phyloP scores from a whole-genome alignment of 2,797 vertebrate genomes.

The Labeo calbasu region DNA sequence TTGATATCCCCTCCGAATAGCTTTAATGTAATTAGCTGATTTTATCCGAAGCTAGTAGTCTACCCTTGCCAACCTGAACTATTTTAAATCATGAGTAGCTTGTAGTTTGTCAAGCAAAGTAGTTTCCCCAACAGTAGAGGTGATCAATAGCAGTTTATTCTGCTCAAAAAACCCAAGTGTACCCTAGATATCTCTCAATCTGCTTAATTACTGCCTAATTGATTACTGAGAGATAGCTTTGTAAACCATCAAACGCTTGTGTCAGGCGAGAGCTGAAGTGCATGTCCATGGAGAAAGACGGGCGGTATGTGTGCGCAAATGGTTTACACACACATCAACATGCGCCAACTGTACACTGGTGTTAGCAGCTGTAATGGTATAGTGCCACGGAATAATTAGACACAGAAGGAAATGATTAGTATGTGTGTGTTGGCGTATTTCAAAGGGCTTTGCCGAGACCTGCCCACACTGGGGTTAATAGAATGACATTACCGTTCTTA shows the following conservation, averaged over 20 bases:
- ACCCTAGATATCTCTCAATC: constrained; percentile 68
- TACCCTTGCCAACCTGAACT: background rate
- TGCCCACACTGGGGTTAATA: constrained; percentile 45
- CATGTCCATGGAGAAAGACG: background rate
- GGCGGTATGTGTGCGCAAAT: background rate
- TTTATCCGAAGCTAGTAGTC: background rate
- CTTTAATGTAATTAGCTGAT: background rate
- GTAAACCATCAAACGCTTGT: constrained; percentile 65
- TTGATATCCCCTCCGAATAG: background rate
- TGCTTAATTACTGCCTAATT: constrained; percentile 72
- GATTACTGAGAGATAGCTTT: constrained; percentile 70
- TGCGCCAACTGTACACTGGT: constrained; percentile 66
- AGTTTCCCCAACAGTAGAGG: constrained; percentile 47
- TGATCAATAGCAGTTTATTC: constrained; percentile 60
- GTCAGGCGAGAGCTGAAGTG: constrained; percentile 52
- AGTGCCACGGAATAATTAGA: constrained; percentile 76
- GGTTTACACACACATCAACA: constrained; percentile 10
- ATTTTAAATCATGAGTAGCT: background rate
- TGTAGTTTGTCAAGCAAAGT: constrained; percentile 5
- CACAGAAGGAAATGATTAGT: constrained; percentile 75
- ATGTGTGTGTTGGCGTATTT: constrained; percentile 65
- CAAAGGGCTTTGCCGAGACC: constrained; percentile 38
- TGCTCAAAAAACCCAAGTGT: constrained; percentile 44
- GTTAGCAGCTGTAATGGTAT: constrained; percentile 75
- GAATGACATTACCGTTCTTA: constrained; percentile 45